Conservation (phyloP, 2,797 vertebrate genomes). For the Falco rusticolus region DNA sequence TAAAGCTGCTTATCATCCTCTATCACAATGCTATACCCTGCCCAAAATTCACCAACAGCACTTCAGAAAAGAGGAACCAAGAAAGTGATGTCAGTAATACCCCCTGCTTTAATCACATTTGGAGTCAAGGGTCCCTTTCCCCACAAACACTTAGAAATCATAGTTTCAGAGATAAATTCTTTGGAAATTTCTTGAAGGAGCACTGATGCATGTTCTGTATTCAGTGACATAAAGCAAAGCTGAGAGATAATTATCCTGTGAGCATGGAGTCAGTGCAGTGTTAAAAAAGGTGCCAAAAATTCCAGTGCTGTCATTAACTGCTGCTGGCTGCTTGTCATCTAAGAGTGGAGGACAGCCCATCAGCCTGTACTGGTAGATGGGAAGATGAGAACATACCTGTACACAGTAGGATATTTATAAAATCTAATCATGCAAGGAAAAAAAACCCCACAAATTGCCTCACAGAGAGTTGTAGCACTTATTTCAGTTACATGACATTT, state of each 20-base stretch:
- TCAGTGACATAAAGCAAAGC: background rate
- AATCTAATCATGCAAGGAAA: constrained; percentile 44
- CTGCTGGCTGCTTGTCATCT: background rate
- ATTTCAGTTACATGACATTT: constrained; percentile 69
- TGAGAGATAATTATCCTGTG: constrained; percentile 23
- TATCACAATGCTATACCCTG: background rate
- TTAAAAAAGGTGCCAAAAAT: constrained; percentile 25
- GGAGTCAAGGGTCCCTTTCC: background rate
- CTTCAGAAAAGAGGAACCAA: background rate
- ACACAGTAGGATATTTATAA: constrained; percentile 37
- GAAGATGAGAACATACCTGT: constrained; percentile 24
- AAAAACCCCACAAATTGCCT: constrained; percentile 34
- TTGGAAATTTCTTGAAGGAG: background rate
- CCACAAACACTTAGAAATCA: background rate
- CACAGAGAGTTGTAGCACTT: constrained; percentile 57
- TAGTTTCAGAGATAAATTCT: background rate
- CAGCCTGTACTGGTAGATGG: background rate
- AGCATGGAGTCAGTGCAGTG: background rate
- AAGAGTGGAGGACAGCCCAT: background rate
- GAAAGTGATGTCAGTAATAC: background rate
- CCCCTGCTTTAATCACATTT: background rate
- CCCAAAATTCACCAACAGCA: background rate
- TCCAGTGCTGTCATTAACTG: constrained; percentile 22
- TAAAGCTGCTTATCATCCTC: background rate
- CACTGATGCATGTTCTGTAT: background rate